Evolutionary conservation across 2,113 vertebrate genomes (phyloP).

Genomic region (Alaudala cheleensis): DNA sequence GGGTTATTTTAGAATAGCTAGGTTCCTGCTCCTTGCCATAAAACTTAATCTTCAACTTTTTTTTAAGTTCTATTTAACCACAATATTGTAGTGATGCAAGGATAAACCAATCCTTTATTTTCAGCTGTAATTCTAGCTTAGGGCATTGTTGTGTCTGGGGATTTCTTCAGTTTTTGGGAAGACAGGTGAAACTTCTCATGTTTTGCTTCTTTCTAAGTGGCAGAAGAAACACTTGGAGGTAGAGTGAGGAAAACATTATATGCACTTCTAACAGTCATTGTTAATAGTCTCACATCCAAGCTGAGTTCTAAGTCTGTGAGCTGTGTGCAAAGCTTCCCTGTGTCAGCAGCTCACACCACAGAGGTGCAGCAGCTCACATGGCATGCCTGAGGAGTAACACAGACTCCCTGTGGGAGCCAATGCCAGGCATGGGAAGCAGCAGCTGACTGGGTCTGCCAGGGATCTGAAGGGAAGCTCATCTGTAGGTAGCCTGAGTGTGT

Average conservation of each 20-base stretch:
- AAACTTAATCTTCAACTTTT: background rate
- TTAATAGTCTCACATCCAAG: background rate
- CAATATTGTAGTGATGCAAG: background rate
- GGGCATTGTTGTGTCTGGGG: background rate
- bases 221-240: background rate
- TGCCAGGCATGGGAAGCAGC: background rate
- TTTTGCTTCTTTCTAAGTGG: background rate
- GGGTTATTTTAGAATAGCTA: conserved; percentile 4
- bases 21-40: background rate
- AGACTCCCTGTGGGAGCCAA: background rate
- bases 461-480: background rate
- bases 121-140: background rate
- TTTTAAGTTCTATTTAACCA: background rate
- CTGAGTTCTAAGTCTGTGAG: background rate
- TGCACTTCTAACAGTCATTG: background rate
- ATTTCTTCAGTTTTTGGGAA: background rate
- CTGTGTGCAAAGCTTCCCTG: background rate
- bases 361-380: background rate
- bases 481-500: background rate
- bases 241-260: background rate
- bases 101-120: background rate
- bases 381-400: rapidly evolving
- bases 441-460: background rate
- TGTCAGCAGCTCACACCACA: background rate
- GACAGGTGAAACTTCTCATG: background rate